Conservation (phyloP, 2,113 vertebrate species). For the Seriola rivoliana region DNA sequence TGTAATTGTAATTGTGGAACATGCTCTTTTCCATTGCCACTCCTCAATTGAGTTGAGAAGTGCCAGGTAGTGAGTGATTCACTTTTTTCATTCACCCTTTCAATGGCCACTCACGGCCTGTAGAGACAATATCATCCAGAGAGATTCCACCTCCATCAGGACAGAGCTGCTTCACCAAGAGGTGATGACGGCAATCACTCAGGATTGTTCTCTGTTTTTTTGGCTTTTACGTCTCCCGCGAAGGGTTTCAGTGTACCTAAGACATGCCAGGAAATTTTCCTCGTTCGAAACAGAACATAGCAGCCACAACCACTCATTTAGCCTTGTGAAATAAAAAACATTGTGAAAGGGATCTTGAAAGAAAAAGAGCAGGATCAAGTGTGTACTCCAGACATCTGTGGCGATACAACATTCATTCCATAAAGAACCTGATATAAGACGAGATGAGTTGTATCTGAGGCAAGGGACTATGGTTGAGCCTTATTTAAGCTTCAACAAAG, state of each 20-base stretch:
- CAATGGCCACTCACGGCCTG: not conserved
- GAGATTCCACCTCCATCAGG: constrained; percentile 23
- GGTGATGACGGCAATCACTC: constrained; percentile 26
- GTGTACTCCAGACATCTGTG: not conserved
- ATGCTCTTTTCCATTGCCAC: constrained; percentile 11
- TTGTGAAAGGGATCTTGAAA: not conserved
- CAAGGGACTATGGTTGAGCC: not conserved
- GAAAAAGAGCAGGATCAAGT: not conserved
- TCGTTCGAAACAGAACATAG: constrained; percentile 1
- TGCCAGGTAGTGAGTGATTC: not conserved
- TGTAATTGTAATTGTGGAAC: constrained; percentile 11
- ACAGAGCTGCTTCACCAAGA: not conserved
- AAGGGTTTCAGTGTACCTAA: not conserved
- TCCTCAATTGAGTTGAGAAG: not conserved
- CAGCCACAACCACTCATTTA: constrained; percentile 5
- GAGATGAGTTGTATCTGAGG: not conserved
- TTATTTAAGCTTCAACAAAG: not conserved
- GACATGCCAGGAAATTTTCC: constrained; percentile 19
- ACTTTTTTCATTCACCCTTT: constrained; percentile 21
- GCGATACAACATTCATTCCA: not conserved
- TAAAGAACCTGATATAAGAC: not conserved
- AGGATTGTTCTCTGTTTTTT: constrained; percentile 12
- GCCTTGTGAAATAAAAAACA: constrained; percentile 8
- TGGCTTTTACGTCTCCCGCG: constrained; percentile 3
- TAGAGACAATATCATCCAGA: not conserved